A percentile compares a stretch with the other conserved stretches of the same genome.
These are phyloP conservation scores for Choristoneura fumiferana DNA, from an alignment of 1,140 invertebrate genomes.

Conservation along the genomic window DNA sequence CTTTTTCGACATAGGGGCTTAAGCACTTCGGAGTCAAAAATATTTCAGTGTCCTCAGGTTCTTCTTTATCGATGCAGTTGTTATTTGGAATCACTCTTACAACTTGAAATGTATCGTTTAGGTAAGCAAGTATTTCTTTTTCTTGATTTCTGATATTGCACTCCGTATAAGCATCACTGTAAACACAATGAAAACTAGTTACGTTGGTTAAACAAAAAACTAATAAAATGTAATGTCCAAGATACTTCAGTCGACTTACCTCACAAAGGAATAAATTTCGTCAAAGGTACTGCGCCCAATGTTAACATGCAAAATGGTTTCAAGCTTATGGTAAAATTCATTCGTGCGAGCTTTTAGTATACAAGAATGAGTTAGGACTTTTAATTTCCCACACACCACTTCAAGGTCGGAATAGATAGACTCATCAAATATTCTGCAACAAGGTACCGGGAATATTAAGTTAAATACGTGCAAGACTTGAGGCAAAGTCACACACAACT, in stretches of 20 bases:
- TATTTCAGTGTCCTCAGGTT: constrained; percentile 46
- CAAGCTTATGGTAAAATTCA: constrained; percentile 66
- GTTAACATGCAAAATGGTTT: constrained; percentile 68
- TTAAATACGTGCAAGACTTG: too few relatives aligned
- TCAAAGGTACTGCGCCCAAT: constrained; percentile 62
- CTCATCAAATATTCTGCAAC: constrained; percentile 73
- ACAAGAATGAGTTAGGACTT: constrained; percentile 70
- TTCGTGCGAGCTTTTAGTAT: constrained; percentile 69
- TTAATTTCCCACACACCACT: constrained; percentile 68
- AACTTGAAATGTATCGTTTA: constrained; percentile 27
- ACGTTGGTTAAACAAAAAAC: too few relatives aligned
- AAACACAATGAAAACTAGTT: constrained; percentile 29
- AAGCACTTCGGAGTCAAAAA: constrained; percentile 60
- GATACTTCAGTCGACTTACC: constrained; percentile 37
- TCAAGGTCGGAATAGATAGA: constrained; percentile 71
- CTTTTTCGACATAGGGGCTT: constrained; percentile 51
- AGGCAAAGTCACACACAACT: too few relatives aligned
- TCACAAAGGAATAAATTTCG: constrained; percentile 73
- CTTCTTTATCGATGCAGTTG: constrained; percentile 32
- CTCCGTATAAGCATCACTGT: constrained; percentile 68
- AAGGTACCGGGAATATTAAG: not conserved
- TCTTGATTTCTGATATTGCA: constrained; percentile 67
- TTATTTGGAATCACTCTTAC: constrained; percentile 27
- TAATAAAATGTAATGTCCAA: too few relatives aligned
- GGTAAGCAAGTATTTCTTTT: constrained; percentile 60